Conservation (phyloP, 2,888 invertebrate species). For the Anthophora plumipes region DNA sequence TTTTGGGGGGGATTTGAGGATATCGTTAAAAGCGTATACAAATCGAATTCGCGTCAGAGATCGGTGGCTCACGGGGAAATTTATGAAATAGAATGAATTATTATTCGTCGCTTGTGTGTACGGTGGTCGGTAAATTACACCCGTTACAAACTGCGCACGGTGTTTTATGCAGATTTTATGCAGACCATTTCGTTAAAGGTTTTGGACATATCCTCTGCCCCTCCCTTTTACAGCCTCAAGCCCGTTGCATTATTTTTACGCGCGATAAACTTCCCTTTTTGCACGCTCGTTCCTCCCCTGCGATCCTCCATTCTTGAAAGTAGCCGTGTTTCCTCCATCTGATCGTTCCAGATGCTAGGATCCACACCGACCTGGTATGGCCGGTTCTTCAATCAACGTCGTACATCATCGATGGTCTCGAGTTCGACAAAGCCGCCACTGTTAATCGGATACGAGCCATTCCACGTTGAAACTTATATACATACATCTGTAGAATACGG, state of each 20-base stretch:
- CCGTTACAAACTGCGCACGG: slow-evolving; percentile 37
- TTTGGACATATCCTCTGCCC: slow-evolving; percentile 30
- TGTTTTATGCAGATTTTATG: slow-evolving; percentile 59
- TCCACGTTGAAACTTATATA: too few relatives aligned
- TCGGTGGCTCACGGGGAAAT: slow-evolving; percentile 4
- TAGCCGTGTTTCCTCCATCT: too few relatives aligned
- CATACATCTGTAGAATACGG: too few relatives aligned
- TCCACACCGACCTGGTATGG: too few relatives aligned
- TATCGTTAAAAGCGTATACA: slow-evolving; percentile 4
- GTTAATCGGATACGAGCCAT: too few relatives aligned
- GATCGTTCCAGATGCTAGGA: too few relatives aligned
- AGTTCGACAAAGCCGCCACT: too few relatives aligned
- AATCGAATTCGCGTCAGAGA: background rate
- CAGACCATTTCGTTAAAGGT: slow-evolving; percentile 64
- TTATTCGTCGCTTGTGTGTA: slow-evolving; percentile 33
- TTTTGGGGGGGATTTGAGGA: background rate
- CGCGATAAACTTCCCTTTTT: slow-evolving; percentile 29
- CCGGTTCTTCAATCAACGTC: too few relatives aligned
- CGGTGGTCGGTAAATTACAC: slow-evolving; percentile 49
- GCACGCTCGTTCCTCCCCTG: background rate
- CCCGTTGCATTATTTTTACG: slow-evolving; percentile 35
- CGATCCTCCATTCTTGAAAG: background rate
- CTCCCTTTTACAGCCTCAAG: background rate
- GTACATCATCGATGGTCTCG: too few relatives aligned
- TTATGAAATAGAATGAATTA: slow-evolving; percentile 37